Base-by-base conservation (phyloP, 2,113 vertebrate species). In the Nothoprocta pentlandii region DNA sequence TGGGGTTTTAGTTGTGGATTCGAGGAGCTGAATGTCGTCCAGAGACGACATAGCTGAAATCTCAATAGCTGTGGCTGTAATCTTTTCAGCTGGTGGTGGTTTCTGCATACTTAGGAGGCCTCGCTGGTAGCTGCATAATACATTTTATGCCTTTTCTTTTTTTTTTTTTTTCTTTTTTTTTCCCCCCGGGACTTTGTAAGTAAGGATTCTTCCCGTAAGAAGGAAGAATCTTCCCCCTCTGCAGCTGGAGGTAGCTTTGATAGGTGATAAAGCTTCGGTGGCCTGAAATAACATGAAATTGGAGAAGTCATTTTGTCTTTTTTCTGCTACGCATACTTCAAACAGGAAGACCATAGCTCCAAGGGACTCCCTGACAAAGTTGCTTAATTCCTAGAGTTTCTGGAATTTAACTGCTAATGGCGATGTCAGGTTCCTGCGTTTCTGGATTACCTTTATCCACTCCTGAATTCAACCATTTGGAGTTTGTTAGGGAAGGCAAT, bases 1-100 rank as follows among this genome's bases (percentile, higher is more conserved):
- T 95, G 91, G 92, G 92, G 92, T 46, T 6, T 14, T 23, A 83
- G 73, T 36, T 76, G 74, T 39, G 91, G 95, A 90, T 91, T 76
- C 7, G 25, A 41, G 4, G 69, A 70, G 44, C 20, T 91, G 91
- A 93, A 92, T 0, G 1, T 19, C 26, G 63, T 87, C 89, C 96
- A 92, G 94, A 77, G 75, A 20, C 92, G 81, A 47, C 78, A 61
- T 16, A 25, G 69, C 87, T 93, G 90, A 79, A 59, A 53, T 12
- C 89, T 90, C 82, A 83, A 51, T 71, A 15, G 76, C 82, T 80
- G 83, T 73, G 89, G 66, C 91, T 81, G 69, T 69, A 9, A 80
- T 77, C 71, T 80, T 67, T 59, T 69, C 90, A 63, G 94, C 85
- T 93, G 76, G 74, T 92, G 49, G 59, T 64, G 79, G 10, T 25